Evolutionary conservation across 2,113 vertebrate genomes (phyloP).

Genomic region (Phocoena sinus): DNA sequence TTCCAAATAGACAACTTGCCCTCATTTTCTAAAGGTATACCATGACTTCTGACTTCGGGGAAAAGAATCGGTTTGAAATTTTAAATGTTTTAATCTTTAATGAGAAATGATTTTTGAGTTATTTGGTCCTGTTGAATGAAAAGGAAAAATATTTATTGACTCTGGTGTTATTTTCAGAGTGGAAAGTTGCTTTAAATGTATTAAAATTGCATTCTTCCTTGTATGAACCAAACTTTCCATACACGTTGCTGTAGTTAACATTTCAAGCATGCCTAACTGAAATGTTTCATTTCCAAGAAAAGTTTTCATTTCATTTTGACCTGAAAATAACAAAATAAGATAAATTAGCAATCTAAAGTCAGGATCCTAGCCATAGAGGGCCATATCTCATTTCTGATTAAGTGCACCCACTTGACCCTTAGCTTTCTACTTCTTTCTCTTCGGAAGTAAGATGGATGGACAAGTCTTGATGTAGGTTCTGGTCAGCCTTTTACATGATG

Average conservation of each 20-base stretch:
- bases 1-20: not conserved
- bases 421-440: not conserved
- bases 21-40: not conserved
- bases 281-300: not conserved
- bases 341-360: not conserved
- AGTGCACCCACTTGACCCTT: not conserved
- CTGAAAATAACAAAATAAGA: not conserved
- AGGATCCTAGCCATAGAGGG: not conserved
- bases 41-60: not conserved
- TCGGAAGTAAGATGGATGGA: not conserved
- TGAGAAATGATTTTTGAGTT: not conserved
- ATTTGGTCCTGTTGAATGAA: not conserved
- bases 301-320: not conserved
- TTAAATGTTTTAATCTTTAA: not conserved
- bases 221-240: not conserved
- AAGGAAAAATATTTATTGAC: constrained; percentile 3
- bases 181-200: not conserved
- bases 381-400: not conserved
- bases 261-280: not conserved
- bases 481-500: not conserved
- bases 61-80: not conserved
- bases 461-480: not conserved
- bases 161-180: not conserved
- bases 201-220: not conserved
- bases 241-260: not conserved